phyloP scores from a whole-genome alignment of 2,888 invertebrate genomes.

The Euphydryas editha region DNA sequence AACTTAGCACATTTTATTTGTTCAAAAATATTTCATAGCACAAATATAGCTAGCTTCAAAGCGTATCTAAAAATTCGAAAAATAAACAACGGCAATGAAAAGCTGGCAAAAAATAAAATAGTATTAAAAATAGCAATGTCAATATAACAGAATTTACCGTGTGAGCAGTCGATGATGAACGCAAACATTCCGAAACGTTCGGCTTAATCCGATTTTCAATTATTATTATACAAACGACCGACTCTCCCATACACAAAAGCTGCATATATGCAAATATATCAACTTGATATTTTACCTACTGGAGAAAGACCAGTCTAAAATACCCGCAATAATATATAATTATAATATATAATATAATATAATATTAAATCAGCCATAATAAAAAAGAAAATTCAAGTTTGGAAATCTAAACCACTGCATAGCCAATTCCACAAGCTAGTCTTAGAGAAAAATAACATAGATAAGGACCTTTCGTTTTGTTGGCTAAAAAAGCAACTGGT shows the following conservation, averaged over 20 bases:
- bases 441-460: no score
- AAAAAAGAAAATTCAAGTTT: no score
- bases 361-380: no score
- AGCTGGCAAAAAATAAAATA: slow-evolving; percentile 5
- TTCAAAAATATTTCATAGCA: slow-evolving; percentile 4
- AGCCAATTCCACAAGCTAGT: no score
- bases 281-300: slow-evolving; percentile 22
- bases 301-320: slow-evolving; percentile 18
- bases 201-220: slow-evolving; percentile 66
- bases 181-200: slow-evolving; percentile 54
- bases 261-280: slow-evolving; percentile 32
- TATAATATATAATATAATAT: no score
- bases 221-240: slow-evolving; percentile 59
- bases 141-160: slow-evolving; percentile 47
- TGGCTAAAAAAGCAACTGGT: no score
- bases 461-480: no score
- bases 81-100: neutral
- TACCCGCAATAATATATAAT: no score
- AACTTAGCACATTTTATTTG: slow-evolving; percentile 8
- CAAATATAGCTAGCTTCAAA: slow-evolving; percentile 2
- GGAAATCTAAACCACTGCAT: no score
- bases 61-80: slow-evolving; percentile 3
- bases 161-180: slow-evolving; percentile 55
- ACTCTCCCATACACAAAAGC: slow-evolving; percentile 13
- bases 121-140: slow-evolving; percentile 25